Percentiles rank a stretch among this genome's conserved stretches.
Conservation (phyloP, 2,888 invertebrate species). For the Callosobruchus maculatus region DNA sequence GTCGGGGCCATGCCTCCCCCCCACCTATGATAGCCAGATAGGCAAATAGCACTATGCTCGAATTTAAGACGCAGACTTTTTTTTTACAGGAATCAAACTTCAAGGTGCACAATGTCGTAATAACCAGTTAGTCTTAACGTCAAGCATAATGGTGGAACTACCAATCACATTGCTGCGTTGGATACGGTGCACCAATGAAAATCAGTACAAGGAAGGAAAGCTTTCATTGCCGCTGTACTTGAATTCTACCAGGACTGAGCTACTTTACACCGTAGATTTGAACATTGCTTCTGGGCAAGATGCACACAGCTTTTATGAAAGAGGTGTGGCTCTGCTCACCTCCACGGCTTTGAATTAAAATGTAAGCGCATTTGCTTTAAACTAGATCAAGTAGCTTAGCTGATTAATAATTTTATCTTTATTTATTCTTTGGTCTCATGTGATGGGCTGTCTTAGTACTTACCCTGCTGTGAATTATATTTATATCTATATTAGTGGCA, state of each 20-base stretch:
- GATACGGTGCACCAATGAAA: slow-evolving; percentile 54
- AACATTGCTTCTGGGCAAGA: slow-evolving; percentile 88
- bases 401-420: too few species aligned
- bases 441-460: too few species aligned
- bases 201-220: slow-evolving; percentile 56
- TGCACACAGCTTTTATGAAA: slow-evolving; percentile 94
- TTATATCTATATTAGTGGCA: too few species aligned
- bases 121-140: slow-evolving; percentile 85
- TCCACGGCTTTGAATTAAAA: slow-evolving; percentile 80
- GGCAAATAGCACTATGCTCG: too few species aligned
- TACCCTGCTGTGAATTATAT: too few species aligned
- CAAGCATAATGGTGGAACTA: slow-evolving; percentile 92
- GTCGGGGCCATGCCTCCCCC: too few species aligned
- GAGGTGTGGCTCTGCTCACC: slow-evolving; percentile 94
- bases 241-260: slow-evolving; percentile 91
- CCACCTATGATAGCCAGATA: too few species aligned
- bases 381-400: background rate
- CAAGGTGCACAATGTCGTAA: slow-evolving; percentile 94
- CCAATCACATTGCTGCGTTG: slow-evolving; percentile 87
- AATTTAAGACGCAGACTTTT: background rate
- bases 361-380: background rate
- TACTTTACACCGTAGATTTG: slow-evolving; percentile 92
- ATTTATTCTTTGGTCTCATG: too few species aligned
- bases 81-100: slow-evolving; percentile 74
- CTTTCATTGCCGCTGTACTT: slow-evolving; percentile 94